Base-by-base conservation (phyloP, 2,888 invertebrate genomes). In the Ferdinandea cuprea region DNA sequence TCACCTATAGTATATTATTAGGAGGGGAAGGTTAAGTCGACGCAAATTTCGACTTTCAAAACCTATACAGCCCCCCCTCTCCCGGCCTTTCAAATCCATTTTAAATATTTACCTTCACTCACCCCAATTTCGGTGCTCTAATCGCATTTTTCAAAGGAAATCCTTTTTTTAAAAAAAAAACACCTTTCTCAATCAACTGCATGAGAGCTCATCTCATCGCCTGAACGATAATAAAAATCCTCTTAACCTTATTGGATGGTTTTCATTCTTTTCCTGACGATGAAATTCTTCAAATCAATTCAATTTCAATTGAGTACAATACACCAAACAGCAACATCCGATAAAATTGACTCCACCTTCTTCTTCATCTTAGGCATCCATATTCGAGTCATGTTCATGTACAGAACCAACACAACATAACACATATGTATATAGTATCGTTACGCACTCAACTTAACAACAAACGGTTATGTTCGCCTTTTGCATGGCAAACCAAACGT, bases 171-270 rank as follows among this genome's bases (percentile, higher is more conserved):
- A n/a, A 25, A 9, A 17, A 17, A 2, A 2, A 32, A 19, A 44
- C 46, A 13, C 48, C 28, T 48, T 40, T 30, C 30, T 7, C 28
- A 50, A 13, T 25, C 59, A 56, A 13, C 21, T 71, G 40, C 59
- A 59, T 25, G 52, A 42, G 56, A 37, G 56, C 66, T 46, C 56
- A 35, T 30, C 30, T 11, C 17, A 17, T 25, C 28, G 19, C 0
- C n/a, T 13, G 32, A 59, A 7, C 15, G 25, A 66, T 69, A 68
- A 50, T 61, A 63, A 68, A 74, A 74, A 61, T 50, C 48, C 74
- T 74, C 74, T 69, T 65, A 69, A 56, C 68, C 50, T 58, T 58
- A 50, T 80, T 74, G 68, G 63, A 80, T 59, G 58, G 65, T 58
- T 74, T 56, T 30, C 32, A 19, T 28, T 30, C n/a, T 74, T 28